A percentile compares a stretch with the other conserved stretches of the same genome.
Evolutionary conservation across 37 sponge, comb jelly and placozoan genomes (phyloP).

Genomic region (Ianthella basta): DNA sequence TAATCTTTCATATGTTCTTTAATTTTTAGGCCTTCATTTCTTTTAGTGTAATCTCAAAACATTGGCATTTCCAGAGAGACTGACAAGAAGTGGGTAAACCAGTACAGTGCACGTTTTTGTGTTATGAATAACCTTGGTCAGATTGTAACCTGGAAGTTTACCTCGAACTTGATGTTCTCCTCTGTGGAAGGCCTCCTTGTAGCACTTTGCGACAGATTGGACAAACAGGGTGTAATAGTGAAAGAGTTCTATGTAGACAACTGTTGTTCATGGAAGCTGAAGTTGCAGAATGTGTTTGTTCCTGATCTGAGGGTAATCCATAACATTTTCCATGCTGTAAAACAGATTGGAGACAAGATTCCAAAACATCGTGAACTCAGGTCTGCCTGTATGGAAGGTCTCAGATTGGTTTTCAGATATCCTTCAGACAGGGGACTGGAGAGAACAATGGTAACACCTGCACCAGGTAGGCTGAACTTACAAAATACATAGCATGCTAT

Average conservation of each 20-base stretch:
- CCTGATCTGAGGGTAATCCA: conserved; percentile 11
- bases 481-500: no score
- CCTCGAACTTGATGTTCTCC: conserved; percentile 11
- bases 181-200: not conserved
- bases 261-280: conserved; percentile 41
- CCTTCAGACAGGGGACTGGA: conserved; percentile 33
- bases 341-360: conserved; percentile 32
- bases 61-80: conserved; percentile 5
- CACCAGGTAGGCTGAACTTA: conserved; percentile 8
- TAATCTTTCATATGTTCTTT: not conserved
- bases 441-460: conserved; percentile 22
- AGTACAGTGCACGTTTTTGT: conserved; percentile 42
- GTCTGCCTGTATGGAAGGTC: conserved; percentile 33
- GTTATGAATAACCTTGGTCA: conserved; percentile 28
- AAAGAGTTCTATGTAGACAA: conserved; percentile 48
- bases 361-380: conserved; percentile 34
- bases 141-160: conserved; percentile 46
- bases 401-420: conserved; percentile 35
- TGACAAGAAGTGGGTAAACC: conserved; percentile 40
- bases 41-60: no score
- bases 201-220: not conserved
- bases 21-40: not conserved
- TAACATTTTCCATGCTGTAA: conserved; percentile 53
- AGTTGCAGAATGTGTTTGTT: conserved; percentile 41
- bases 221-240: not conserved